Evolutionary conservation across 2,797 vertebrate species (phyloP).

Genomic region (Oreonectes daqikongensis): DNA sequence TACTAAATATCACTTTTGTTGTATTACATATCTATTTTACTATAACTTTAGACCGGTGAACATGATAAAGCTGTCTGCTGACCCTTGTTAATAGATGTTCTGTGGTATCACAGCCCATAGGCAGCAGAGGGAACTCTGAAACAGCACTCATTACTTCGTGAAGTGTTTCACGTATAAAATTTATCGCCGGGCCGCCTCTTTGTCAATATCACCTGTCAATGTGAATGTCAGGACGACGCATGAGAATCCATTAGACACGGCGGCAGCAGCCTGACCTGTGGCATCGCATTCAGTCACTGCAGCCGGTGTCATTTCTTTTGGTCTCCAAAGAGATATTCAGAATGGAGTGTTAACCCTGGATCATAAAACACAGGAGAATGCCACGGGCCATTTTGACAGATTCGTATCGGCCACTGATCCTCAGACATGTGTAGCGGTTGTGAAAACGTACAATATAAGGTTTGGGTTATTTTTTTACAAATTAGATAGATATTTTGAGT

Average conservation of each 20-base stretch:
- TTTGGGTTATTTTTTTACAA: neutral
- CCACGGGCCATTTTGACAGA: slow-evolving; percentile 30
- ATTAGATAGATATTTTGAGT: neutral
- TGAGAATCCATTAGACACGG: slow-evolving; percentile 48
- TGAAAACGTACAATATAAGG: neutral
- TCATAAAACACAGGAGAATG: slow-evolving; percentile 45
- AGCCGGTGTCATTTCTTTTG: slow-evolving; percentile 45
- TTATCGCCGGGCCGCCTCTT: slow-evolving; percentile 47
- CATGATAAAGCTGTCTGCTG: slow-evolving; percentile 45
- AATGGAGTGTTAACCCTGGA: slow-evolving; percentile 33
- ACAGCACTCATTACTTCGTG: slow-evolving; percentile 50
- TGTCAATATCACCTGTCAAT: slow-evolving; percentile 57
- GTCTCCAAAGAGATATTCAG: slow-evolving; percentile 36
- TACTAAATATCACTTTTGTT: slow-evolving; percentile 12
- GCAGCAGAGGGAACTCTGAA: slow-evolving; percentile 41
- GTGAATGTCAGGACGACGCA: slow-evolving; percentile 46
- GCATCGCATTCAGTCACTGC: slow-evolving; percentile 39
- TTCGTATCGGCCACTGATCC: slow-evolving; percentile 14
- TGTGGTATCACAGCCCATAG: slow-evolving; percentile 44
- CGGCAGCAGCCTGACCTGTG: slow-evolving; percentile 48
- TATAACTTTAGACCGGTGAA: slow-evolving; percentile 23
- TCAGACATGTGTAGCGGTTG: slow-evolving; percentile 8
- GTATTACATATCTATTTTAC: slow-evolving; percentile 22
- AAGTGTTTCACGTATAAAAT: slow-evolving; percentile 54
- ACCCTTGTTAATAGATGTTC: slow-evolving; percentile 39